Conservation (phyloP, 2,888 invertebrate genomes). For the Timandra comae region DNA sequence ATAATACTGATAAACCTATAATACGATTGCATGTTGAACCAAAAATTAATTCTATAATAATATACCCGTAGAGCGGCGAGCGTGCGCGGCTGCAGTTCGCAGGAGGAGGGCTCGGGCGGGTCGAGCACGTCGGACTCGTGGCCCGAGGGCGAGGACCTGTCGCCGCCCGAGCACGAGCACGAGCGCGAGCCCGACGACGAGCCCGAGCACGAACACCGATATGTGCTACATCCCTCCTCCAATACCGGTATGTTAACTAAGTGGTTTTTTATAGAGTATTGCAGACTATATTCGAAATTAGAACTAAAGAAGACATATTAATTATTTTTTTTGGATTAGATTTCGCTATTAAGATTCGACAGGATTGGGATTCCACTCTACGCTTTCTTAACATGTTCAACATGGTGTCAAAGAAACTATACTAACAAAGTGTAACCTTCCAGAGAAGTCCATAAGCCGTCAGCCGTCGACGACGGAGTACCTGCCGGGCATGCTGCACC, state of each 20-base stretch:
- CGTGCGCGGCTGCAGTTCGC: constrained; percentile 34
- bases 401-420: no score
- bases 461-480: constrained; percentile 93
- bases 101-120: constrained; percentile 18
- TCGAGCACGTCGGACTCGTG: constrained; percentile 30
- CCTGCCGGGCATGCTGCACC: constrained; percentile 93
- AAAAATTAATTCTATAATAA: neutral
- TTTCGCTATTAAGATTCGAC: no score
- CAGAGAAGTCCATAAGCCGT: constrained; percentile 78
- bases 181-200: constrained; percentile 51
- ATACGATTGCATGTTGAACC: neutral
- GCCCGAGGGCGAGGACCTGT: constrained; percentile 59
- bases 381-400: no score
- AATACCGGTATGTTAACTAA: constrained; percentile 30
- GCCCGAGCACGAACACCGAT: constrained; percentile 37
- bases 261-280: no score
- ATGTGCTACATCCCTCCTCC: constrained; percentile 42
- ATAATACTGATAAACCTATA: neutral
- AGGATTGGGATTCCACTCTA: no score
- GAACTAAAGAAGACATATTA: no score
- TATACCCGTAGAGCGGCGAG: constrained; percentile 50
- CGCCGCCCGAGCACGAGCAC: constrained; percentile 39
- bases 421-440: no score
- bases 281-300: no score
- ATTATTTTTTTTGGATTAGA: no score